Evolutionary conservation across 2,888 invertebrate genomes (phyloP), one percentile per base, ranked within the genome.

Genomic region (Pinctada fucata): DNA sequence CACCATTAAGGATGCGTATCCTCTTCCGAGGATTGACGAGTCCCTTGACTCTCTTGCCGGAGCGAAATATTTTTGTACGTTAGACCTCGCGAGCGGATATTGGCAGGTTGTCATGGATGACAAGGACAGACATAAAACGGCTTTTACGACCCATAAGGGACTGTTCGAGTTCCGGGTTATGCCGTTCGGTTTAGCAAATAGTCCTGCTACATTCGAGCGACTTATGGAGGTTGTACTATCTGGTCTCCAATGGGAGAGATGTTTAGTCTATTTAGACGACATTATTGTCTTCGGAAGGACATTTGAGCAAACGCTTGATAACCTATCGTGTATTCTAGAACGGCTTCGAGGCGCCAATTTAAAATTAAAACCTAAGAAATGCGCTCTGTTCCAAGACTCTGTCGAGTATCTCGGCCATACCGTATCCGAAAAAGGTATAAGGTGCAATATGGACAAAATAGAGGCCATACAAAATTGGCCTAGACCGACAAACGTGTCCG

Each of bases 241-340:
- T 69, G 48, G 68, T 83, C 8, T 45, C 77, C 58, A 83, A 81
- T 63, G 84, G 81, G 74, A 76, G 3, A 79, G 78, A 10, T 89
- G 90, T 78, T 87, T 92, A 47, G 90, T 91, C 0, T 93, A 92
- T 76, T 71, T 92, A 47, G 92, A 80, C 16, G 70, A 76, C 45
- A 72, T 75, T 31, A 80, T 80, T 58, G 72, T 77, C 3, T 65
- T 66, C 45, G 74, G 77, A 1, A 67, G n/a, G 16, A 66, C 77
- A 48, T 78, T 78, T 68, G 68, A 75, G 4, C 66, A 75, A 66
- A 63, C 50, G 6, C 47, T 75, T n/a, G 50, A 16, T 13, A 78
- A 77, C 49, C 47, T 80, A 4, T 31, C 71, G 13, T 2, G 16
- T 13, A 66, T 80, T n/a, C 75, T 80, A 51, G 49, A 72, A 8